phyloP scores from a whole-genome alignment of 1,140 invertebrate genomes.

The Euschistus heros region DNA sequence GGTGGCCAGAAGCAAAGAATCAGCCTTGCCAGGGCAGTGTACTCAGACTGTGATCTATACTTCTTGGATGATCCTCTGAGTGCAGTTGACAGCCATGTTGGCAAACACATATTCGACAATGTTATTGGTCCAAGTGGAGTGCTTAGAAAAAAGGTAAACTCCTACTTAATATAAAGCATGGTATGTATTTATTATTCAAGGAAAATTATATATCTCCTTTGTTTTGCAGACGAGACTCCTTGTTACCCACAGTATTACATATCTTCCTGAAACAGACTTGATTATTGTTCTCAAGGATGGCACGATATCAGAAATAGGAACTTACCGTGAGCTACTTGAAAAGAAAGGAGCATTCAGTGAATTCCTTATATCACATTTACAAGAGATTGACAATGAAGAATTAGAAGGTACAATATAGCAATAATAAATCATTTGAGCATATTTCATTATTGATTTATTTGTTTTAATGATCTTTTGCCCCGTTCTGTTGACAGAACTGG shows the following conservation, averaged over 20 bases:
- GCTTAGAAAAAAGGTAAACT: constrained; percentile 50
- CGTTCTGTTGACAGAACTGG: no score
- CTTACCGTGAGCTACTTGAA: constrained; percentile 67
- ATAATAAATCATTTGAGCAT: background rate
- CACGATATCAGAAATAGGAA: constrained; percentile 68
- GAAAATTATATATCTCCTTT: background rate
- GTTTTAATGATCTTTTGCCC: no score
- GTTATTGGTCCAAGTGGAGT: constrained; percentile 70
- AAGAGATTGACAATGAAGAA: no score
- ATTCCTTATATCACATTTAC: no score
- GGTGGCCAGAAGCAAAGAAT: constrained; percentile 97
- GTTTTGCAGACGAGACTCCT: constrained; percentile 54
- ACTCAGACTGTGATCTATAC: constrained; percentile 74
- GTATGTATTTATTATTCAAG: background rate
- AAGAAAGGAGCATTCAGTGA: constrained; percentile 35
- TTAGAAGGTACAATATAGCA: no score
- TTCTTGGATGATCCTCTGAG: constrained; percentile 92
- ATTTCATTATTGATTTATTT: no score
- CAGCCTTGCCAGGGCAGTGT: constrained; percentile 86
- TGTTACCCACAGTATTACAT: constrained; percentile 84
- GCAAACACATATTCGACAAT: constrained; percentile 91
- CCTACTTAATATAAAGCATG: background rate
- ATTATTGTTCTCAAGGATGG: constrained; percentile 80
- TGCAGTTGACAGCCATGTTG: constrained; percentile 90
- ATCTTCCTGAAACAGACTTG: constrained; percentile 74